Conservation (phyloP, 2,113 vertebrate genomes). For the Phyllopteryx taeniolatus region DNA sequence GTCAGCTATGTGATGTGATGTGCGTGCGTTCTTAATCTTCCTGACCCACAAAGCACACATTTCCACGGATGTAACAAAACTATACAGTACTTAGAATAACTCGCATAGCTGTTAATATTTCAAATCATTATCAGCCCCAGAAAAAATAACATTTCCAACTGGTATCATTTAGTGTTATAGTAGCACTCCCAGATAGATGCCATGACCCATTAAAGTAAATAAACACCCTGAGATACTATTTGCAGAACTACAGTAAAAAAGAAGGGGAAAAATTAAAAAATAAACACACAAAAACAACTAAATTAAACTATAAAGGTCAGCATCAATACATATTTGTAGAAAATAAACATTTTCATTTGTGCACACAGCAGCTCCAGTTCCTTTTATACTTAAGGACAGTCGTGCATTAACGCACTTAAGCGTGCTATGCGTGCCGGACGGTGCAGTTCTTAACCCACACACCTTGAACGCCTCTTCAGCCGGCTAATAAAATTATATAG, state of each 20-base stretch:
- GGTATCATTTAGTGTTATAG: too few relatives aligned
- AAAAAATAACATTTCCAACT: too few relatives aligned
- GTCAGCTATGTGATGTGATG: constrained; percentile 22
- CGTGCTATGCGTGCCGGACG: neutral
- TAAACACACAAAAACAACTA: neutral
- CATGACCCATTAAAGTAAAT: too few relatives aligned
- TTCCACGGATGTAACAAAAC: constrained; percentile 27
- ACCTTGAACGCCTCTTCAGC: constrained; percentile 6
- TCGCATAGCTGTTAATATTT: neutral
- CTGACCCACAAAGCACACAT: constrained; percentile 24
- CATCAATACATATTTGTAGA: neutral
- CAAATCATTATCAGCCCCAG: too few relatives aligned
- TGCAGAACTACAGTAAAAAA: too few relatives aligned
- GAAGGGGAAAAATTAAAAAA: too few relatives aligned
- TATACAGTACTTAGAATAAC: neutral
- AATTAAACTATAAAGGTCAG: neutral
- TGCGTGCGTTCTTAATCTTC: constrained; percentile 38
- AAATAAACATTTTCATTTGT: neutral
- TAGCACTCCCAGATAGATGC: too few relatives aligned
- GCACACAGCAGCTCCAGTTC: neutral
- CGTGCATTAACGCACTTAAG: neutral
- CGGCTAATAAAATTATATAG: constrained; percentile 32
- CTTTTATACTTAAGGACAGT: neutral
- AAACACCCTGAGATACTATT: too few relatives aligned
- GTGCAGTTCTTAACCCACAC: constrained; percentile 1